Evolutionary conservation across 1,140 invertebrate genomes (phyloP).

Genomic region (Euura saliciscinereae): DNA sequence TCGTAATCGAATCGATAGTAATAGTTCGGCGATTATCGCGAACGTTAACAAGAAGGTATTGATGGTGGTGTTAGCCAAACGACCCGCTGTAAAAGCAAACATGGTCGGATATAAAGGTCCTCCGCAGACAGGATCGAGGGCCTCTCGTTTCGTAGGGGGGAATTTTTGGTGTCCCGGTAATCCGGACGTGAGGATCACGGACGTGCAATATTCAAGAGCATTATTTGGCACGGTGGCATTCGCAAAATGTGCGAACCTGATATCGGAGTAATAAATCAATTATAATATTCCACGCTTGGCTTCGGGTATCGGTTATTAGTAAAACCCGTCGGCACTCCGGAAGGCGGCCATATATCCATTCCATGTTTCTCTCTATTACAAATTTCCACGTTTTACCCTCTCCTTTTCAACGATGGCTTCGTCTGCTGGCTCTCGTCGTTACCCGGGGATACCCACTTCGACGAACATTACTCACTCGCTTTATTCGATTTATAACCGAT

Average conservation of each 20-base stretch:
- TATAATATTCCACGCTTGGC: conserved; percentile 60
- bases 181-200: conserved; percentile 1
- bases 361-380: conserved; percentile 34
- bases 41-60: not conserved
- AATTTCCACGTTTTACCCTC: conserved; percentile 27
- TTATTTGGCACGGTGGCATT: conserved; percentile 10
- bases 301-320: conserved; percentile 59
- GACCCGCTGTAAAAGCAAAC: not conserved
- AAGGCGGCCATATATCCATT: conserved; percentile 55
- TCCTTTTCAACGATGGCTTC: not conserved
- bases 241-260: conserved; percentile 32
- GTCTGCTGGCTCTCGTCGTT: not conserved
- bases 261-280: conserved; percentile 57
- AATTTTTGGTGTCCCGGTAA: not conserved
- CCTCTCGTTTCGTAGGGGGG: not conserved
- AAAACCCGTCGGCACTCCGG: conserved; percentile 54
- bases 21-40: not conserved
- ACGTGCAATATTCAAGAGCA: not conserved
- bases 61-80: not conserved
- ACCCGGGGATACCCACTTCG: conserved; percentile 25
- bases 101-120: not conserved
- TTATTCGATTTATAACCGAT: conserved; percentile 46
- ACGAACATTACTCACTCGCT: conserved; percentile 43
- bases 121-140: not conserved
- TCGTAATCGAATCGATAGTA: not conserved